phyloP scores from a whole-genome alignment of 2,113 vertebrate species.

The Blennius ocellaris region DNA sequence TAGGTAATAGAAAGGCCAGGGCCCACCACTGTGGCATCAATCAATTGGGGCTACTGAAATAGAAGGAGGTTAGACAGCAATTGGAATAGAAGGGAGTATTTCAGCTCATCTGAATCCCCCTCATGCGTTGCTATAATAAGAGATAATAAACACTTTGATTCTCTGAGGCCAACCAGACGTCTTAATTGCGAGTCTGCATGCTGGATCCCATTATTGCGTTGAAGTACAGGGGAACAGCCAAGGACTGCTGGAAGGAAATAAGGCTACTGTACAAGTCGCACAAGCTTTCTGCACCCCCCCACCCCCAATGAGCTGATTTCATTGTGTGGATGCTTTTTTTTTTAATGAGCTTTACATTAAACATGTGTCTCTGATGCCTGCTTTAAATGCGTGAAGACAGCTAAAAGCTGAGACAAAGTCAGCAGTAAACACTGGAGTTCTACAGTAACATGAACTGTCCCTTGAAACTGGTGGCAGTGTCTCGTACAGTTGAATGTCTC shows the following conservation, averaged over 20 bases:
- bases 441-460: conserved; percentile 64
- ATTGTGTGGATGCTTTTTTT: background rate
- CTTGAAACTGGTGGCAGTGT: conserved; percentile 53
- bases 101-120: background rate
- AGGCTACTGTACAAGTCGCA: conserved; percentile 5
- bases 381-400: conserved; percentile 1
- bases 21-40: conserved; percentile 14
- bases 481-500: conserved; percentile 58
- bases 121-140: conserved; percentile 8
- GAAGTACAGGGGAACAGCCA: background rate
- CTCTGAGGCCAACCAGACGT: conserved; percentile 19
- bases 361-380: background rate
- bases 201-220: conserved; percentile 14
- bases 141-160: conserved; percentile 43
- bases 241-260: background rate
- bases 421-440: conserved; percentile 55
- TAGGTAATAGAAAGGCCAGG: conserved; percentile 22
- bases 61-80: conserved; percentile 5
- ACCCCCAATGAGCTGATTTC: background rate
- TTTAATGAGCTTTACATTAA: background rate
- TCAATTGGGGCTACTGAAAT: conserved; percentile 28
- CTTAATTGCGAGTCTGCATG: conserved; percentile 25
- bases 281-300: background rate
- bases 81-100: conserved; percentile 16
- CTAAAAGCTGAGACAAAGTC: background rate